Conservation (phyloP, 2,888 invertebrate genomes). For the Loripinus fragilis region DNA sequence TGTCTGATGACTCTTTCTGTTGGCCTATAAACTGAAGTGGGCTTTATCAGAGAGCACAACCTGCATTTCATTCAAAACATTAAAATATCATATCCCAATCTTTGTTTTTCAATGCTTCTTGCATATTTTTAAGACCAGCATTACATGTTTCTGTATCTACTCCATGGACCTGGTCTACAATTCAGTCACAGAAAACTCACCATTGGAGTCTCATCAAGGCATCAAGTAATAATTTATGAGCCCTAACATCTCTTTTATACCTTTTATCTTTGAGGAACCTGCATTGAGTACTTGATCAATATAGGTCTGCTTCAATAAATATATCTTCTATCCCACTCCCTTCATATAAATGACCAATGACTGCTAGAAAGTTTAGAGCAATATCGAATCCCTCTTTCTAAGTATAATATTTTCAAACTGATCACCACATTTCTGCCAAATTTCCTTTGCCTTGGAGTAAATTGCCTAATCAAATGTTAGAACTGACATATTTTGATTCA, state of each 20-base stretch:
- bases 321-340: conserved; percentile 1
- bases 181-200: no score
- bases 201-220: neutral
- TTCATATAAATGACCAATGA: conserved; percentile 2
- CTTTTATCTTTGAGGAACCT: neutral
- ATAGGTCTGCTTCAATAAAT: neutral
- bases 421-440: neutral
- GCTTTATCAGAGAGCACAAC: no score
- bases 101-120: no score
- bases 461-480: conserved; percentile 7
- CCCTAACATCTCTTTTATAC: neutral
- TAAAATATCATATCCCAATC: no score
- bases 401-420: neutral
- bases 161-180: no score
- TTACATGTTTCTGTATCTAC: no score
- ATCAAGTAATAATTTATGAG: neutral
- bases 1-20: conserved; percentile 7
- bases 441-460: conserved; percentile 7
- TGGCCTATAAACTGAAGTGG: conserved; percentile 6
- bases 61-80: no score
- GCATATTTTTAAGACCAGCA: no score
- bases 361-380: neutral
- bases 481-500: neutral
- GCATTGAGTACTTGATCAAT: neutral
- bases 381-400: neutral